Base-by-base conservation (phyloP, 2,113 vertebrate genomes). In the Grantiella picta region DNA sequence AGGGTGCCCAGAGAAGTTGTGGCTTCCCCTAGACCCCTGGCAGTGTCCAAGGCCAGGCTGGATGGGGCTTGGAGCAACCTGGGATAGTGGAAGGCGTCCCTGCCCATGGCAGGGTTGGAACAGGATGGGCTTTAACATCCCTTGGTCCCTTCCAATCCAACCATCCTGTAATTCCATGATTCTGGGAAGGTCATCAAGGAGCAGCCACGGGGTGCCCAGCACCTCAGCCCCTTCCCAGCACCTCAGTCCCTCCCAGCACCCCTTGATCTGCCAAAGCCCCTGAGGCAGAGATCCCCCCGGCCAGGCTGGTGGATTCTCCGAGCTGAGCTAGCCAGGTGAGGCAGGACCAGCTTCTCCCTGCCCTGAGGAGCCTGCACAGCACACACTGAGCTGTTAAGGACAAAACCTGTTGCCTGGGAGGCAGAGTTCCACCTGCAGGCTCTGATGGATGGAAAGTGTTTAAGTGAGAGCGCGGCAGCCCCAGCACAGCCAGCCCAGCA, bases 371-470 rank as follows among this genome's bases (percentile, higher is more conserved):
- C 73, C 65, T 15, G 28, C 72, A 25, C 28, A n/a, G 66, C 77
- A 22, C 49, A 49, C 2, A 0, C 38, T 4, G 70, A 65, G 36
- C 88, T 44, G 79, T 10, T 50, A 33, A 81, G 76, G 77, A 82
- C 93, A 87, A 82, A 86, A 92, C 83, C 88, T 94, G 89, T 87
- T 94, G 92, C 92, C 90, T 77, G 44, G 1, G 25, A 92, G 86
- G 47, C 89, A 50, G 88, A 94, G 86, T 79, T 93, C 60, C 87
- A 64, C 91, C 88, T 71, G 80, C 75, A 65, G 94, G 59, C 84
- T 81, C 72, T 90, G 82, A 96, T 72, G 83, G 94, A 95, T 96
- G 95, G 54, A 14, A 80, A 92, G 33, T 69, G 52, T 92, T 96
- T 96, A 90, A 96, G 90, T 71, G 85, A 59, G 90, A 82, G 81